Evolutionary conservation across 2,113 vertebrate genomes (phyloP), one percentile per base, ranked within the genome.

Genomic region (Callionymus lyra): DNA sequence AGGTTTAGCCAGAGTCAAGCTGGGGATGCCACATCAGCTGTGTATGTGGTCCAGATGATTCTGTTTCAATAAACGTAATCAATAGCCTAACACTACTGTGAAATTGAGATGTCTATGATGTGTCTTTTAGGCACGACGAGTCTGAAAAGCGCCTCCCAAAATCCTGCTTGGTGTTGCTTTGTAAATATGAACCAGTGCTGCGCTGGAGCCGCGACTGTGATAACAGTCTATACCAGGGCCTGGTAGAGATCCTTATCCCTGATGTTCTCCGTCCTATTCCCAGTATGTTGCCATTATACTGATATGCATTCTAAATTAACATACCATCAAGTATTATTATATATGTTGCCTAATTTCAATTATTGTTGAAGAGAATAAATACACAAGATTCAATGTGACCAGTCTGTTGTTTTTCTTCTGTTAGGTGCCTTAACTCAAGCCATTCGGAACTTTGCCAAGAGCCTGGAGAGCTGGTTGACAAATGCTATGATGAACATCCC

Each of bases 391-490:
- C 6, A 17, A 34, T 44, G 1, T 6, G 2, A 9, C 10, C n/a
- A n/a, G n/a, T n/a, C 10, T 12, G 9, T 17, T 12, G 38, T 17
- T 36, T n/a, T 32, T 11, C 18, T 36, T 4, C 9, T 14, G 6
- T 2, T 50, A 94, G 92, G 92, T 93, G 92, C 92, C 89, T 91
- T 94, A 89, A 94, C 92, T 54, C 92, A 94, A 89, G 92, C 92
- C 51, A 94, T 94, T 66, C 87, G 92, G 48, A 95, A 95, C 74
- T 94, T 94, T 80, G 92, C 92, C 78, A 95, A 95, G 80, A 94
- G 91, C 70, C 82, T 95, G 71, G 92, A 95, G 73, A 92, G 89
- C 78, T 95, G 92, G 92, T 76, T 95, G 68, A 90, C 90, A 17
- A 92, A 90, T 1, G 92, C 92, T 68, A 92, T 94, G 91, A 90